These are phyloP conservation scores for Sinocyclocheilus anshuiensis DNA, from an alignment of 2,113 vertebrate species.

Conservation along the genomic window DNA sequence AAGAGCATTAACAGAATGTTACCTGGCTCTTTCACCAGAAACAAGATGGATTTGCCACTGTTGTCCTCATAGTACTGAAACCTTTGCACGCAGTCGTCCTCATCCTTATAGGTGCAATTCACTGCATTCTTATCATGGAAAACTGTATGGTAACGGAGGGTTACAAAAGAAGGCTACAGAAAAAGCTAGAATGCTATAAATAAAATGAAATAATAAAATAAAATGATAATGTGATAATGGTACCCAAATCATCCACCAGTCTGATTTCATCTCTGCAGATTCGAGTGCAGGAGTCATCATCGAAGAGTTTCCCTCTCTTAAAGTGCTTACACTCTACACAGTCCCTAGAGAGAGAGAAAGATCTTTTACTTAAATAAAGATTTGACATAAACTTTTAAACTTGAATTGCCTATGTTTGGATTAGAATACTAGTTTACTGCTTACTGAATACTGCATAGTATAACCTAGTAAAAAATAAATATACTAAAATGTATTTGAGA, in stretches of 20 bases:
- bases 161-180: not conserved
- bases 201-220: not conserved
- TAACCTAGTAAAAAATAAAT: too few species aligned
- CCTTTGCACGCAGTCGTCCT: slow-evolving; percentile 88
- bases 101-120: slow-evolving; percentile 95
- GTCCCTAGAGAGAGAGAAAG: slow-evolving; percentile 72
- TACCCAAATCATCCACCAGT: slow-evolving; percentile 84
- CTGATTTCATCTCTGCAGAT: slow-evolving; percentile 90
- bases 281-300: slow-evolving; percentile 82
- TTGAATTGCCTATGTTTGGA: not conserved
- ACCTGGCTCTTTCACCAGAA: slow-evolving; percentile 91
- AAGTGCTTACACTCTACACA: slow-evolving; percentile 97
- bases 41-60: slow-evolving; percentile 92
- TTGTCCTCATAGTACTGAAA: slow-evolving; percentile 97
- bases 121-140: slow-evolving; percentile 86
- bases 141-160: slow-evolving; percentile 54
- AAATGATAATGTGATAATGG: not conserved
- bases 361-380: not conserved
- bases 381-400: not conserved
- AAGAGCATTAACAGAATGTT: slow-evolving; percentile 46
- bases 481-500: too few species aligned
- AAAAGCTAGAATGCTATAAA: not conserved
- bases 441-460: too few species aligned
- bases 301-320: slow-evolving; percentile 80
- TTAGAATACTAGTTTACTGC: not conserved